phyloP scores from a whole-genome alignment of 2,113 vertebrate genomes.

The Odontesthes bonariensis region DNA sequence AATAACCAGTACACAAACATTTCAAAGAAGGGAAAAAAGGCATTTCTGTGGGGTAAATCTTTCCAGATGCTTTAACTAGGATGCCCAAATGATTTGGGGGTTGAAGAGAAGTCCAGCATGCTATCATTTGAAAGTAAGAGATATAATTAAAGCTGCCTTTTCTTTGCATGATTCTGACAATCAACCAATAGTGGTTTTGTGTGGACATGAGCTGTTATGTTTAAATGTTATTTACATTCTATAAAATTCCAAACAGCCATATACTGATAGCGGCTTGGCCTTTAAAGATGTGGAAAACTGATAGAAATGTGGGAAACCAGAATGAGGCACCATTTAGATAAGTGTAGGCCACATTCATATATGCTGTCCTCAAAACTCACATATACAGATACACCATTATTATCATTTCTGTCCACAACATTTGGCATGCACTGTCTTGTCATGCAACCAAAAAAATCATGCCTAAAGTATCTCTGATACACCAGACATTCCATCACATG shows the following conservation, averaged over 20 bases:
- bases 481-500: conserved; percentile 1
- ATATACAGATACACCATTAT: background rate
- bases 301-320: conserved; percentile 23
- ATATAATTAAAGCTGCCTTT: conserved; percentile 48
- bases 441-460: background rate
- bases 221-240: conserved; percentile 32
- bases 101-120: conserved; percentile 22
- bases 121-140: conserved; percentile 51
- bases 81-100: conserved; percentile 30
- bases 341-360: background rate
- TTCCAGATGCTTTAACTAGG: conserved; percentile 59
- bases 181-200: conserved; percentile 36
- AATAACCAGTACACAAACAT: conserved; percentile 34
- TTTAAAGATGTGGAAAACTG: conserved; percentile 1
- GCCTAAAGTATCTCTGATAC: background rate
- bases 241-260: conserved; percentile 36
- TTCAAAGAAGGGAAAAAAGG: conserved; percentile 16
- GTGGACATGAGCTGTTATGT: conserved; percentile 17
- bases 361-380: background rate
- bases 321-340: conserved; percentile 14
- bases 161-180: conserved; percentile 40
- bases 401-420: background rate
- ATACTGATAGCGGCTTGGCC: conserved; percentile 23
- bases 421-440: background rate
- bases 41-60: conserved; percentile 41